Percentiles rank a stretch among this genome's conserved stretches.
Evolutionary conservation across 2,888 invertebrate species (phyloP).

Genomic region (Macrophya alboannulata): DNA sequence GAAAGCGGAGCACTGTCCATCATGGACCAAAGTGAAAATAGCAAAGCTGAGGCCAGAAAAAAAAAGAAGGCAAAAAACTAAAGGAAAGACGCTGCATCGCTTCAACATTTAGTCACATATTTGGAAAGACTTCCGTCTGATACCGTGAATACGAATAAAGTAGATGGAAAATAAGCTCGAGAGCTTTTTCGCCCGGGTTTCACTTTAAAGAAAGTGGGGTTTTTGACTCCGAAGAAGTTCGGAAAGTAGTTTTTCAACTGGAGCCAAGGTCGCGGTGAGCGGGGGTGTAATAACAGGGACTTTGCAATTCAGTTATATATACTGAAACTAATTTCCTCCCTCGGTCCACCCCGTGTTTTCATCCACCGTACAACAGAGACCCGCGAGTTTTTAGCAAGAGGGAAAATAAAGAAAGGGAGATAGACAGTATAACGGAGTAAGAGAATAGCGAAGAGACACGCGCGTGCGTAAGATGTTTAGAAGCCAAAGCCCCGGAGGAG

Average conservation of each 20-base stretch:
- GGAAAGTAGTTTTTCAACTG: slow-evolving; percentile 34
- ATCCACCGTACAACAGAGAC: slow-evolving; percentile 49
- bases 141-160: slow-evolving; percentile 5
- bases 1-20: not conserved
- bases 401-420: slow-evolving; percentile 57
- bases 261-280: slow-evolving; percentile 22
- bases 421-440: slow-evolving; percentile 32
- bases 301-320: slow-evolving; percentile 47
- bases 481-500: slow-evolving; percentile 70
- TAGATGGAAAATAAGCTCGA: not conserved
- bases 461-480: slow-evolving; percentile 77
- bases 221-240: slow-evolving; percentile 1
- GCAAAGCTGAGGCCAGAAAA: not conserved
- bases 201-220: not conserved
- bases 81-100: not conserved
- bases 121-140: not conserved
- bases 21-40: not conserved
- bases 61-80: not conserved
- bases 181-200: slow-evolving; percentile 8
- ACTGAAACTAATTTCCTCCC: slow-evolving; percentile 45
- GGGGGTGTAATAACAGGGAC: slow-evolving; percentile 19
- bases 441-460: slow-evolving; percentile 58
- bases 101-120: not conserved
- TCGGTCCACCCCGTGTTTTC: slow-evolving; percentile 40
- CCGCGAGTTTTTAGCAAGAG: slow-evolving; percentile 42